Conservation (phyloP, 2,797 vertebrate genomes). For the Adelosebastes latens region DNA sequence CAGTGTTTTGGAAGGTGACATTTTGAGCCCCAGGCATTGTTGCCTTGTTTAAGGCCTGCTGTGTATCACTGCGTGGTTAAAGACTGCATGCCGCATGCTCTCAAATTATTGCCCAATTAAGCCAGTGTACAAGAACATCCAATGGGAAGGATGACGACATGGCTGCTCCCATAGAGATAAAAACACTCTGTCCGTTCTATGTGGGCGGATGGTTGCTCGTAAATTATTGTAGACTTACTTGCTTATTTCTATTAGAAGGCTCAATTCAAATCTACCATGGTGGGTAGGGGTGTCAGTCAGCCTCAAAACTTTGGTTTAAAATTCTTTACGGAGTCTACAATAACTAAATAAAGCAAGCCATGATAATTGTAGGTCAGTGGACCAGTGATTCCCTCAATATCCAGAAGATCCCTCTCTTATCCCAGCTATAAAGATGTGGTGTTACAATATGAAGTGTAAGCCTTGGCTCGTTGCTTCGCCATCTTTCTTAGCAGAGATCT, state of each 20-base stretch:
- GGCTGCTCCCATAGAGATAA: constrained; percentile 36
- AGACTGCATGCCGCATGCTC: constrained; percentile 57
- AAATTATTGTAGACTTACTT: constrained; percentile 8
- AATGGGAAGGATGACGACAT: constrained; percentile 46
- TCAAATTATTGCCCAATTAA: constrained; percentile 68
- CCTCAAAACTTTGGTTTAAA: not conserved
- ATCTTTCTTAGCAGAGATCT: constrained; percentile 30
- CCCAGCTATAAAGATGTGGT: constrained; percentile 33
- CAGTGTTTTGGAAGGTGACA: constrained; percentile 61
- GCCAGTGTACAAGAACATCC: constrained; percentile 35
- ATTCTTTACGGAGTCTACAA: not conserved
- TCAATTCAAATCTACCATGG: not conserved
- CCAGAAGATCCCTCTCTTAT: constrained; percentile 19
- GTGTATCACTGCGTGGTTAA: constrained; percentile 51
- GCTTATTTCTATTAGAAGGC: not conserved
- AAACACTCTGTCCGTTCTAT: constrained; percentile 16
- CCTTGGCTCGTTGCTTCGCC: constrained; percentile 19
- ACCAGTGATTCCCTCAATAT: constrained; percentile 30
- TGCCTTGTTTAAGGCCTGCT: constrained; percentile 64
- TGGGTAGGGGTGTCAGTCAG: not conserved
- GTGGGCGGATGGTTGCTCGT: constrained; percentile 8
- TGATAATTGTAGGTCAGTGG: constrained; percentile 37
- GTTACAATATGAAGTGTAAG: constrained; percentile 25
- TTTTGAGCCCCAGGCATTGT: constrained; percentile 45
- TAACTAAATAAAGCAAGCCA: constrained; percentile 18